Percentiles rank a stretch among this genome's conserved stretches.
phyloP scores from a whole-genome alignment of 1,140 invertebrate genomes.

The Drosophila setifemur region DNA sequence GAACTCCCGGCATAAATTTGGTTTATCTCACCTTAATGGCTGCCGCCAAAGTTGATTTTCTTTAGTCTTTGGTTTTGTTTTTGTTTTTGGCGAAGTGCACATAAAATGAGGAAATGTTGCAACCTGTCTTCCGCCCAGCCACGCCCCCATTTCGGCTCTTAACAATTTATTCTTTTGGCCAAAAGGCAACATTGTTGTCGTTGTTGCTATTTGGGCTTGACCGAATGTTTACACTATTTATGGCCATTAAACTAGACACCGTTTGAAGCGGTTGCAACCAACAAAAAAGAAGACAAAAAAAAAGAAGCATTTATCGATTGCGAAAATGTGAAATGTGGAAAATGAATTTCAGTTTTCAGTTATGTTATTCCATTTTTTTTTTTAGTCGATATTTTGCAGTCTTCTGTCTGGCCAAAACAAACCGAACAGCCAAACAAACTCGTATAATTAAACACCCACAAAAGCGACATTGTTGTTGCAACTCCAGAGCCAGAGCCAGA shows the following conservation, averaged over 20 bases:
- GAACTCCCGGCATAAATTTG: slow-evolving; percentile 62
- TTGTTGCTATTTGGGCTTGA: slow-evolving; percentile 19
- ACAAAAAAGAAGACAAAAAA: slow-evolving; percentile 1
- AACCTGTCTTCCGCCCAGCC: slow-evolving; percentile 47
- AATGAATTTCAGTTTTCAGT: slow-evolving; percentile 17
- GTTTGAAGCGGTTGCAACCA: slow-evolving; percentile 15
- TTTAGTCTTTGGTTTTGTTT: too few species aligned
- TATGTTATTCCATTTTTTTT: background rate
- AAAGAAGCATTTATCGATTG: slow-evolving; percentile 41
- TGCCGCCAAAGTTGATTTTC: slow-evolving; percentile 31
- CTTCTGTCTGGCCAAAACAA: slow-evolving; percentile 2
- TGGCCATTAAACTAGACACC: slow-evolving; percentile 36
- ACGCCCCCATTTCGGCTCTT: slow-evolving; percentile 2
- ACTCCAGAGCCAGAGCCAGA: background rate
- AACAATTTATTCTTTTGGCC: background rate
- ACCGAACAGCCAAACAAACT: background rate
- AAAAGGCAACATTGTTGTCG: slow-evolving; percentile 55
- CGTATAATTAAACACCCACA: slow-evolving; percentile 58
- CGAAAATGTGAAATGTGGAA: background rate
- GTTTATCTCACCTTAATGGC: slow-evolving; percentile 62
- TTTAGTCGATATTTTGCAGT: background rate
- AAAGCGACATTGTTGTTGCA: slow-evolving; percentile 42
- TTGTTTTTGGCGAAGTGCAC: slow-evolving; percentile 17
- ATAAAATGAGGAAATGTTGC: slow-evolving; percentile 44
- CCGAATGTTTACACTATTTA: slow-evolving; percentile 50